Base-by-base conservation (phyloP, 2,113 vertebrate species). In the Pedetes capensis region DNA sequence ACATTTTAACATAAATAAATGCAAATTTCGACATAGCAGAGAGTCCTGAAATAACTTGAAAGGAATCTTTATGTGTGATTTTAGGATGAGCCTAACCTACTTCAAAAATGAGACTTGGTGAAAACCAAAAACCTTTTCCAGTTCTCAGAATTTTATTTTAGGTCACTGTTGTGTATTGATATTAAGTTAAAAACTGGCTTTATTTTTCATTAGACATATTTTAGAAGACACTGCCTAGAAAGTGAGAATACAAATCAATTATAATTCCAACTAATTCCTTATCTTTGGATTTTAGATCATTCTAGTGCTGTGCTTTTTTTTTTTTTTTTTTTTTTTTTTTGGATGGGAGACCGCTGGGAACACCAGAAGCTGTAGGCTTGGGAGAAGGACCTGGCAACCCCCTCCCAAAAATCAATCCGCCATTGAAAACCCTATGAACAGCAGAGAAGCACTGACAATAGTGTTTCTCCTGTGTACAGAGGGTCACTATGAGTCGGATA, bases 1-100 rank as follows among this genome's bases (percentile, higher is more conserved):
- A 71, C 66, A 37, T 94, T 88, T 85, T 49, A 96, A 86, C 39
- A 88, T 96, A 93, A 96, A 93, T 91, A 95, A 93, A 96, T 74
- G 91, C 51, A 94, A 84, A 93, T 89, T 97, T 94, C 75, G 82
- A 83, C n/a, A 82, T 81, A 89, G 27, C 47, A 80, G n/a, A 59
- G 47, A 94, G 20, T 55, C 68, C 63, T 85, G 76, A 94, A 88
- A 92, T 93, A 94, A 86, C 34, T 81, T 96, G 82, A 94, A 96
- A 94, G 66, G 27, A 55, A 25, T 72, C 25, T 92, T 92, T 69
- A 75, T 78, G 44, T 87, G 42, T 92, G 44, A 71, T 84, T 95
- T 95, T 90, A 90, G 87, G 87, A 72, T 63, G 88, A 92, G 37
- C 14, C 81, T 86, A 95, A 95, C 84, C 84, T 95, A 78, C 78